Evolutionary conservation across 2,888 invertebrate species (phyloP), one percentile per base, ranked within the genome.

Genomic region (Hypselothyrea guttata): DNA sequence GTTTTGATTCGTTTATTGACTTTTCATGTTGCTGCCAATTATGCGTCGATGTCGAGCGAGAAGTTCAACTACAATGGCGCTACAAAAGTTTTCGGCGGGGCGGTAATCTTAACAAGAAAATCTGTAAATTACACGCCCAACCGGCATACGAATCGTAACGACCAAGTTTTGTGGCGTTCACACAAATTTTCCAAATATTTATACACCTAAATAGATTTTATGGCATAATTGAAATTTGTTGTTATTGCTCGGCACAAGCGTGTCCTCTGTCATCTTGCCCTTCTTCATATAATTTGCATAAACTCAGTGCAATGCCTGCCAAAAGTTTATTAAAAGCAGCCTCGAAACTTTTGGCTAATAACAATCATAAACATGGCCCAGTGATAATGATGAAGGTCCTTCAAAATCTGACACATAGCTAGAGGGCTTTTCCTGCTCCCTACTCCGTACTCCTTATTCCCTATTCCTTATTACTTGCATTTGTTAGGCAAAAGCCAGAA

Each of bases 181-280:
- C 64, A 73, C 64, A 73, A 79, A 76, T 74, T 74, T 71, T 55
- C 73, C 66, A 78, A 84, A 84, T 81, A 81, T 81, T 81, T 81
- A 81, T 81, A 67, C 71, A 81, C 76, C 84, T 84, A 81, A 81
- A 81, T 81, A 84, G 81, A 81, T 81, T 81, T 81, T 58, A 84
- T 82, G 84, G 75, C 81, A 78, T 81, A 81, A 81, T 81, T 81
- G 81, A 81, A 84, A 84, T 75, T 81, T 76, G 82, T 78, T 84
- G 78, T 81, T 79, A 74, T 73, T 58, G 73, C 57, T n/a, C n/a
- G n/a, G n/a, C n/a, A n/a, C n/a, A n/a, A n/a, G n/a, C 38, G 45
- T 35, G 2, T 12, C 12, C n/a, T 7, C 35, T 30, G 13, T 12
- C 18, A 4, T 1, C 5, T 7, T 8, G 4, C 1, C 18, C 28